Conservation (phyloP, 2,888 invertebrate genomes). For the Sphecodes monilicornis region DNA sequence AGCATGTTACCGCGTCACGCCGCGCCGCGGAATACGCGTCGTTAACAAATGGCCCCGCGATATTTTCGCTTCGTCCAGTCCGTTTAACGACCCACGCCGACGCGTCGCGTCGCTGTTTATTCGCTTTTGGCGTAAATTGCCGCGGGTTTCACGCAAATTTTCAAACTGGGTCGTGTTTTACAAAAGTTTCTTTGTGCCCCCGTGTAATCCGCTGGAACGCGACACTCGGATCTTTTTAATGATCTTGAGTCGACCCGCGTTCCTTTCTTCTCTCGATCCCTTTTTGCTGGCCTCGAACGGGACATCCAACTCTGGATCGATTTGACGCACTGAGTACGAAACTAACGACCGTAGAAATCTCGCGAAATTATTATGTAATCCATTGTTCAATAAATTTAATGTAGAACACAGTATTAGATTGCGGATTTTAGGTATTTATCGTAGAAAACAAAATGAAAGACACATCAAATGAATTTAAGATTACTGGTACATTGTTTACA, state of each 20-base stretch:
- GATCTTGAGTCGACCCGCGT: not conserved
- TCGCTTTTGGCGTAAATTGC: constrained; percentile 42
- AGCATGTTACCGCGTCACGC: constrained; percentile 1
- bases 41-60: constrained; percentile 49
- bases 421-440: no score
- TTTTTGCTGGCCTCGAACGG: not conserved
- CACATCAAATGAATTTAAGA: no score
- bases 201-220: not conserved
- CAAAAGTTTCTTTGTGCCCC: not conserved
- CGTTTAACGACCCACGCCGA: constrained; percentile 31
- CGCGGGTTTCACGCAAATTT: constrained; percentile 18
- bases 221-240: not conserved
- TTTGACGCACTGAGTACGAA: not conserved
- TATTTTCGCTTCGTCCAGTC: constrained; percentile 36
- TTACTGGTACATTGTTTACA: no score
- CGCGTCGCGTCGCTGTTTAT: constrained; percentile 30
- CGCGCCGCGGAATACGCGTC: constrained; percentile 29
- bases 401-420: no score
- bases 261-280: not conserved
- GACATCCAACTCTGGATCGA: not conserved
- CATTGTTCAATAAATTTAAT: not conserved
- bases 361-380: not conserved
- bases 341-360: not conserved
- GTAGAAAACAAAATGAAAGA: no score
- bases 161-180: constrained; percentile 13